phyloP scores from a whole-genome alignment of 2,113 vertebrate genomes.

The Balaeniceps rex region DNA sequence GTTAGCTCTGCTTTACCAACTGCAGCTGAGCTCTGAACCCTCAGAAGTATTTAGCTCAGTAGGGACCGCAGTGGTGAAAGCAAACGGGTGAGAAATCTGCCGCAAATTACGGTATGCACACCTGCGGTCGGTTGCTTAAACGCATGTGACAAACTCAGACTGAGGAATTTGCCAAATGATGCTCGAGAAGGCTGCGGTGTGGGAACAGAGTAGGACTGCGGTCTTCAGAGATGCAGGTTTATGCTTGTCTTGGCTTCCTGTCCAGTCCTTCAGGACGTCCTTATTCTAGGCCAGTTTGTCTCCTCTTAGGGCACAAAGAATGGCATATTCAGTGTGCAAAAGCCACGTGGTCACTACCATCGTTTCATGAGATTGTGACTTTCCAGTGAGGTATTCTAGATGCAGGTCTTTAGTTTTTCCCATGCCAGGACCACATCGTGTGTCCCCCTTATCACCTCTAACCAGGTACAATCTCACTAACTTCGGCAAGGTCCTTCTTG shows the following conservation, averaged over 20 bases:
- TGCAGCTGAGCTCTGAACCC: background rate
- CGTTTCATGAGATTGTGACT: background rate
- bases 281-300: background rate
- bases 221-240: background rate
- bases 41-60: background rate
- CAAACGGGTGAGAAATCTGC: background rate
- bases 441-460: background rate
- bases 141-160: background rate
- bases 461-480: background rate
- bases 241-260: background rate
- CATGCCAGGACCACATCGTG: background rate
- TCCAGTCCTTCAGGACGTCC: background rate
- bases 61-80: background rate
- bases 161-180: background rate
- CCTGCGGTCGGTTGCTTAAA: too few relatives aligned
- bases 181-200: background rate
- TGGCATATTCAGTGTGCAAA: too few relatives aligned
- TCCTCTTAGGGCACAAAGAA: background rate
- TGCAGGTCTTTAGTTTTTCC: background rate
- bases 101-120: fast-evolving
- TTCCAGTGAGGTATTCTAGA: background rate
- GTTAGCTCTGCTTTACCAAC: background rate
- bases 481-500: background rate
- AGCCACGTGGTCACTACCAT: background rate
- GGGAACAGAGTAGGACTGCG: background rate